phyloP scores from a whole-genome alignment of 2,113 vertebrate genomes.

The Scopus umbretta region DNA sequence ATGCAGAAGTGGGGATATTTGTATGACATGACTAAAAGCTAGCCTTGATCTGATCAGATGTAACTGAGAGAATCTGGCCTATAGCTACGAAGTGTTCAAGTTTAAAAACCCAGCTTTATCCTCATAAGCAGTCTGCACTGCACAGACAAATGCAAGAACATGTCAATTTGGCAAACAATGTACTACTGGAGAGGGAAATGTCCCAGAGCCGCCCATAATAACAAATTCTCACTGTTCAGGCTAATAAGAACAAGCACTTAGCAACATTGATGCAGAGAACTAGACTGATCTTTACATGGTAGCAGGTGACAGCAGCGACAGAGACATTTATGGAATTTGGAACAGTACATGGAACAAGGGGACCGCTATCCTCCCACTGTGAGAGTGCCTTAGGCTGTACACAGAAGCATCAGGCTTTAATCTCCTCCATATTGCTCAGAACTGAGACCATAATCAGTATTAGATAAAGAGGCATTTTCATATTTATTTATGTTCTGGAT shows the following conservation, averaged over 20 bases:
- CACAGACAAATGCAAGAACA: slow-evolving; percentile 1
- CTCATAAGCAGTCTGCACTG: neutral
- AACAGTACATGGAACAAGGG: slow-evolving; percentile 44
- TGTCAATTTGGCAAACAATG: slow-evolving; percentile 5
- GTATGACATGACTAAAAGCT: neutral
- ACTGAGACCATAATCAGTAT: slow-evolving; percentile 4
- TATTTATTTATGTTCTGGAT: slow-evolving; percentile 37
- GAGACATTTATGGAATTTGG: slow-evolving; percentile 25
- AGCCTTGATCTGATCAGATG: slow-evolving; percentile 6
- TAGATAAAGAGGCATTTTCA: slow-evolving; percentile 37
- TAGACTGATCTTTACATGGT: slow-evolving; percentile 35
- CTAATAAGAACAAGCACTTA: slow-evolving; percentile 60
- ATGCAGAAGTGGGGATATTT: neutral
- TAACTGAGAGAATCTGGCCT: slow-evolving; percentile 34
- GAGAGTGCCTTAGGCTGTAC: slow-evolving; percentile 61
- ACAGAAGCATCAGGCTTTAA: slow-evolving; percentile 45
- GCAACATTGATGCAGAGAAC: slow-evolving; percentile 24
- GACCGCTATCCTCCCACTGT: neutral
- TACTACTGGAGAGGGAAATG: neutral
- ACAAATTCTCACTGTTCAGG: slow-evolving; percentile 46
- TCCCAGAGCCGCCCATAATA: neutral
- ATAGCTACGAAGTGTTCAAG: neutral
- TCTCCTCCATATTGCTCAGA: slow-evolving; percentile 30
- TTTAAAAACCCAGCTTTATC: neutral
- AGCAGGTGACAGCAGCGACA: slow-evolving; percentile 32